A percentile compares a stretch with the other conserved stretches of the same genome.
Evolutionary conservation across 2,113 vertebrate genomes (phyloP).

Genomic region (Campylorhamphus procurvoides): DNA sequence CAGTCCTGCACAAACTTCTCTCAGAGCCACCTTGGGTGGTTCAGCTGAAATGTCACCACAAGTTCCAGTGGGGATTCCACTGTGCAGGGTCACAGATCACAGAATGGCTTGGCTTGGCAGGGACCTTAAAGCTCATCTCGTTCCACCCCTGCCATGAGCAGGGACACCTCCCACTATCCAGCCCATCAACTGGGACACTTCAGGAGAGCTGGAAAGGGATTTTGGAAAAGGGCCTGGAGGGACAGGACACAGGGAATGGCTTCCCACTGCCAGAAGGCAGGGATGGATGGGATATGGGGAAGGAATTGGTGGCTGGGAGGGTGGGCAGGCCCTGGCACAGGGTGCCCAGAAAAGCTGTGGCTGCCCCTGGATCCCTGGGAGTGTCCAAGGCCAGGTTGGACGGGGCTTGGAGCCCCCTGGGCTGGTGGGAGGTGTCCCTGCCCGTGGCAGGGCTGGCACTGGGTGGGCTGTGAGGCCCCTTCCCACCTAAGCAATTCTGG

Average conservation of each 20-base stretch:
- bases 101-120: accelerated
- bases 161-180: no score
- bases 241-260: neutral
- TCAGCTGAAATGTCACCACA: neutral
- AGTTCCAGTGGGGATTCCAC: neutral
- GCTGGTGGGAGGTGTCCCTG: neutral
- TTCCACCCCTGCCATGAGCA: no score
- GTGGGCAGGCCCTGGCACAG: neutral
- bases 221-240: neutral
- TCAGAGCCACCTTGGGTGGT: neutral
- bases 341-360: no score
- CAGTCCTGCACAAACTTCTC: neutral
- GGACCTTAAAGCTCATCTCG: no score
- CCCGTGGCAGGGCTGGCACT: neutral
- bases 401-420: neutral
- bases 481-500: neutral
- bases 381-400: neutral
- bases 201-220: neutral
- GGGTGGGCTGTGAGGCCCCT: accelerated
- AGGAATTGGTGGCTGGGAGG: neutral
- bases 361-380: no score
- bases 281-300: neutral
- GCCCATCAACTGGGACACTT: no score
- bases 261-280: neutral
- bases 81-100: neutral